These are phyloP conservation scores for Vanessa tameamea DNA, from an alignment of 1,140 invertebrate genomes.

Conservation along the genomic window DNA sequence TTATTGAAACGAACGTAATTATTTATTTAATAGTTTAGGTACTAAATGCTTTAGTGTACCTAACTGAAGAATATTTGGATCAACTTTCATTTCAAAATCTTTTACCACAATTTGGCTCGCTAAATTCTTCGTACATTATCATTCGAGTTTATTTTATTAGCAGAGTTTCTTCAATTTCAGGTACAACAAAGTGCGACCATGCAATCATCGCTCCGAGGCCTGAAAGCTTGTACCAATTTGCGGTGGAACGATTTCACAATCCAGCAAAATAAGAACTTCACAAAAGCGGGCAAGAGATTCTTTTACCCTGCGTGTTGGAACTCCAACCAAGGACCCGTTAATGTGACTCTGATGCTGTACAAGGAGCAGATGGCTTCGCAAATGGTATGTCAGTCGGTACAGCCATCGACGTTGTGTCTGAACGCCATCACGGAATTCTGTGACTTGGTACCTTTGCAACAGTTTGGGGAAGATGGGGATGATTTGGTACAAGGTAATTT, in stretches of 20 bases:
- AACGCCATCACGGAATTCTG: constrained; percentile 89
- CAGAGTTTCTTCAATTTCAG: constrained; percentile 66
- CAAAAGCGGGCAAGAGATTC: constrained; percentile 83
- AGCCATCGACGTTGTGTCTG: constrained; percentile 83
- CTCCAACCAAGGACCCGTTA: constrained; percentile 80
- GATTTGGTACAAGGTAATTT: constrained; percentile 84
- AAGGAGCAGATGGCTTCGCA: constrained; percentile 84
- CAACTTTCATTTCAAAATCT: neutral
- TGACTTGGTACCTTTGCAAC: constrained; percentile 86
- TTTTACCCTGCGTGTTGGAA: constrained; percentile 88
- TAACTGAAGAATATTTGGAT: too few species aligned
- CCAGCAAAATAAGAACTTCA: constrained; percentile 75
- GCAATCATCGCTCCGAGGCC: constrained; percentile 83
- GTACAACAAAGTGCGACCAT: constrained; percentile 85
- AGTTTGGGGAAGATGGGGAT: constrained; percentile 80
- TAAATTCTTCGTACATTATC: neutral
- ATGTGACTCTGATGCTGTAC: constrained; percentile 87
- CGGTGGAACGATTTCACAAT: constrained; percentile 86
- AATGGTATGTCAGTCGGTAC: constrained; percentile 78
- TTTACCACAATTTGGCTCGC: neutral
- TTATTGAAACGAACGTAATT: neutral
- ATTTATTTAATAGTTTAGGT: too few species aligned
- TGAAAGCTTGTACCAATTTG: constrained; percentile 86
- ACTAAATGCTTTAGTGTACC: too few species aligned
- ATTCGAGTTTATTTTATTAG: neutral